A percentile compares a stretch with the other conserved stretches of the same genome.
Evolutionary conservation across 2,113 vertebrate species (phyloP).

Genomic region (Gymnocephalus cernua): DNA sequence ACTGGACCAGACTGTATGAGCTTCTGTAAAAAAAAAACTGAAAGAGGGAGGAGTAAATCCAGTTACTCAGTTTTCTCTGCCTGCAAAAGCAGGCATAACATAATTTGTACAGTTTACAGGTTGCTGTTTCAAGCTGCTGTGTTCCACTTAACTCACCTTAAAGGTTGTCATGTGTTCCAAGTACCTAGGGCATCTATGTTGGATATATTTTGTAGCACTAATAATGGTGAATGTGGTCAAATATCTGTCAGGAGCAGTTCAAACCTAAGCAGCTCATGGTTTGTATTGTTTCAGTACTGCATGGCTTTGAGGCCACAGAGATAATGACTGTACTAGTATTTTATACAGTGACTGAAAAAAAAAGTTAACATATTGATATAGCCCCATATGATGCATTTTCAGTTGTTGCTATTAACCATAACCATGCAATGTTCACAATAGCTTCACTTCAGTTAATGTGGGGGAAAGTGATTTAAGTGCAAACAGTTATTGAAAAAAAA

Average conservation of each 20-base stretch:
- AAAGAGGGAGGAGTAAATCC: too few relatives aligned
- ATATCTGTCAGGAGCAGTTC: neutral
- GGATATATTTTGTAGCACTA: neutral
- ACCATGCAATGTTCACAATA: neutral
- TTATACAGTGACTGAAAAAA: neutral
- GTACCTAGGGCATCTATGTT: neutral
- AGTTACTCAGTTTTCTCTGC: slow-evolving; percentile 10
- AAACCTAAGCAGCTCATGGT: neutral
- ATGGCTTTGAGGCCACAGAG: neutral
- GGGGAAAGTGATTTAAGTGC: neutral
- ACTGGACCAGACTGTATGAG: neutral
- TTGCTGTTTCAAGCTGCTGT: neutral
- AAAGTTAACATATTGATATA: neutral
- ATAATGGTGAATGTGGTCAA: neutral
- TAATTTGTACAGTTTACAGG: neutral
- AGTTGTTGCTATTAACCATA: neutral
- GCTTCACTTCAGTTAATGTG: neutral
- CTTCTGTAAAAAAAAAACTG: neutral
- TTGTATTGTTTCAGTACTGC: neutral
- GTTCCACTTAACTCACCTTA: neutral
- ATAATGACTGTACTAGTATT: neutral
- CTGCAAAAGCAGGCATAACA: neutral
- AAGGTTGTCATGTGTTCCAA: neutral
- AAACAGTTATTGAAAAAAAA: neutral
- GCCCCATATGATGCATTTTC: neutral